Conservation (phyloP, 2,888 invertebrate genomes). For the Hoplodrina blanda region DNA sequence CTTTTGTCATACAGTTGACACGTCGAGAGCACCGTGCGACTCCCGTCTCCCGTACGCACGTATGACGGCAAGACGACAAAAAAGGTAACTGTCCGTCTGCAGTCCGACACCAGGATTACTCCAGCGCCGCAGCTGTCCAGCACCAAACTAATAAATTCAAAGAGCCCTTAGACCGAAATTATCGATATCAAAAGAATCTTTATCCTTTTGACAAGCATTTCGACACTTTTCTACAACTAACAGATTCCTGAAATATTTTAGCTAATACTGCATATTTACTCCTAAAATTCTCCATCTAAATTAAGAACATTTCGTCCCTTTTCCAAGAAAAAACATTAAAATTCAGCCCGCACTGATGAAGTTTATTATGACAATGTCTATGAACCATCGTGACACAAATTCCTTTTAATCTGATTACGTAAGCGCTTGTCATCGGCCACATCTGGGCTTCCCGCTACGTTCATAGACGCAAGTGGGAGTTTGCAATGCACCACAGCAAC, state of each 20-base stretch:
- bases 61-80: too few species aligned
- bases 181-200: neutral
- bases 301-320: neutral
- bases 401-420: slow-evolving; percentile 78
- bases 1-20: too few species aligned
- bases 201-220: neutral
- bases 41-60: too few species aligned
- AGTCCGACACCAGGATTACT: too few species aligned
- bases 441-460: slow-evolving; percentile 74
- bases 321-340: slow-evolving; percentile 7
- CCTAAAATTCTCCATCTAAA: neutral
- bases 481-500: slow-evolving; percentile 13
- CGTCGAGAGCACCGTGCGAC: too few species aligned
- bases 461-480: slow-evolving; percentile 24
- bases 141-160: too few species aligned
- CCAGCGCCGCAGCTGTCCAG: too few species aligned
- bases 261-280: neutral
- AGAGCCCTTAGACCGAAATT: neutral
- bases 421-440: slow-evolving; percentile 65
- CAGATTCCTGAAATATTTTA: neutral
- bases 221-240: neutral
- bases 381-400: slow-evolving; percentile 71
- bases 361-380: slow-evolving; percentile 58
- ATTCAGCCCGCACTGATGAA: slow-evolving; percentile 33
- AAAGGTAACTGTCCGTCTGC: too few species aligned